Base-by-base conservation (phyloP, 2,888 invertebrate species). In the Nomada lathburiana region DNA sequence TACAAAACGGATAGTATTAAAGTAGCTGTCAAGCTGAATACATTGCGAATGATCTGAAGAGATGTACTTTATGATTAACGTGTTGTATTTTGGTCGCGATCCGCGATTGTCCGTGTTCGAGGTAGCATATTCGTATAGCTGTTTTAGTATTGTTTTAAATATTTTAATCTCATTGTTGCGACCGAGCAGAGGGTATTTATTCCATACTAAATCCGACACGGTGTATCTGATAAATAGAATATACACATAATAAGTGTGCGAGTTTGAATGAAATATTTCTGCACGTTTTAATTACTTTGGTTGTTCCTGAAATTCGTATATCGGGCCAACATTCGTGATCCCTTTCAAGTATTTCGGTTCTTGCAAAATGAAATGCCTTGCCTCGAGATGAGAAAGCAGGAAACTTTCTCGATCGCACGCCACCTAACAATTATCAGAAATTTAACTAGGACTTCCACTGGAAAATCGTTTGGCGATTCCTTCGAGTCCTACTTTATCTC, bases 401-500 rank as follows among this genome's bases (percentile, higher is more conserved):
- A 96, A 96, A 1, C 96, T 96, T 86, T 96, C 96, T 73, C 96
- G 94, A 86, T 96, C 96, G 87, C 96, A 96, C 0, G 93, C 86
- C 2, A 94, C 93, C 93, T 93, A 81, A 23, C 9, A 42, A 50
- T 36, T 1, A n/a, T 0, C 53, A 10, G 20, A 57, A 23, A 13
- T 23, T 23, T 13, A 57, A 2, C 3, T 0, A 26, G 5, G 36
- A 3, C 10, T 13, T 1, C 47, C 47, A 0, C 13, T 1, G 16
- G 10, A 47, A 47, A 11, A 47, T 47, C 2, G 2, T 47, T 47
- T 1, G 23, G 2, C 11, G 42, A 3, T n/a, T 13, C 44, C 36
- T 3, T 0, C 9, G 20, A 36, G 7, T 50, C 29, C 95, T 10
- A 96, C 95, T 91, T 95, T 95, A 80, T 95, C 93, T 0, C 94